These are phyloP conservation scores for Lochmaea crataegi DNA, from an alignment of 2,888 invertebrate genomes.

Conservation along the genomic window DNA sequence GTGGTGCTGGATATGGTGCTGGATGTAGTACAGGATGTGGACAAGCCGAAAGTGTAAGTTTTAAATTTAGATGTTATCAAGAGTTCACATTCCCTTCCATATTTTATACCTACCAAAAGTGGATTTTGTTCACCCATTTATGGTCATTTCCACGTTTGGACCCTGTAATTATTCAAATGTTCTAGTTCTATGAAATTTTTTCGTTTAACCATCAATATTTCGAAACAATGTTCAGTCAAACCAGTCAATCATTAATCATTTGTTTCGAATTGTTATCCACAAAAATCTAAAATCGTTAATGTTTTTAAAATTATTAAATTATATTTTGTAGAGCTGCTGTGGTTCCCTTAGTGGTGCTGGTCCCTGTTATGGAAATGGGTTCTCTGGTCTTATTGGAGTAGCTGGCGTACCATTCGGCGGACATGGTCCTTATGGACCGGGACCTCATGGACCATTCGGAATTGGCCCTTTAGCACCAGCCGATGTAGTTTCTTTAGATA, in stretches of 20 bases:
- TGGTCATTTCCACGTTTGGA: too few relatives aligned
- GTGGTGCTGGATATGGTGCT: constrained; percentile 41
- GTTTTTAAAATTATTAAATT: not conserved
- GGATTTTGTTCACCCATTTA: too few relatives aligned
- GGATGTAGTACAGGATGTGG: not conserved
- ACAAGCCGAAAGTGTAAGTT: constrained; percentile 9
- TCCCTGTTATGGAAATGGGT: constrained; percentile 10
- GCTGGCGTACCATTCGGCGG: not conserved
- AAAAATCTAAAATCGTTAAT: not conserved
- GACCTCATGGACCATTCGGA: not conserved
- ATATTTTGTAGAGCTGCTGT: constrained; percentile 12
- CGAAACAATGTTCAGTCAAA: too few relatives aligned
- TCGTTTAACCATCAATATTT: too few relatives aligned
- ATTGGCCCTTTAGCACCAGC: constrained; percentile 58
- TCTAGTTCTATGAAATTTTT: too few relatives aligned
- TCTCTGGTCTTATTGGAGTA: constrained; percentile 2
- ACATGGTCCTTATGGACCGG: constrained; percentile 3
- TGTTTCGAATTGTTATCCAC: too few relatives aligned
- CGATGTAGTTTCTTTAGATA: constrained; percentile 66
- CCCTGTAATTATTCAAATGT: too few relatives aligned
- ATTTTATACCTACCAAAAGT: too few relatives aligned
- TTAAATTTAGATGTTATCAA: not conserved
- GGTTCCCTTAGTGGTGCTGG: constrained; percentile 6
- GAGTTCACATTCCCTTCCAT: too few relatives aligned
- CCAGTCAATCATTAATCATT: too few relatives aligned